Evolutionary conservation across 2,888 invertebrate species (phyloP), one percentile per base, ranked within the genome.

Genomic region (Drosophila mimetica): DNA sequence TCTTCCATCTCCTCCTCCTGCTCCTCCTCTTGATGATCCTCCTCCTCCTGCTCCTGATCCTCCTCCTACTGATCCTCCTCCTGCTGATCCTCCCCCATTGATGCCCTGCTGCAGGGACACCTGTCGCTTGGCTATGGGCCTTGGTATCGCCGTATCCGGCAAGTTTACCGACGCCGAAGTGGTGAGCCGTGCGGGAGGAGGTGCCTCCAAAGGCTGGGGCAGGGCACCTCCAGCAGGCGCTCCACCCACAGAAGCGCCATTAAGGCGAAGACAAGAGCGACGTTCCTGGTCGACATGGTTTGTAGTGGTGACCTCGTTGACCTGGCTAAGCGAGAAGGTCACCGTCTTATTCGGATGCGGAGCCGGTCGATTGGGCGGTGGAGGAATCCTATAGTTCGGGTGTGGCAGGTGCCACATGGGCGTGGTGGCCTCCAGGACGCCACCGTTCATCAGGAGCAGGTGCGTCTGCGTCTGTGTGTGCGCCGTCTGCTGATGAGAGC

Each of bases 281-380:
- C 75, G 69, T 36, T 77, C 78, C 6, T 44, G 52, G 4, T 77
- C 80, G 0, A 22, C 7, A 1, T 61, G 14, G 2, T 71, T 22
- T 22, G 25, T 25, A 25, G 20, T 18, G 9, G 28, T 47, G 9
- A 72, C 55, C 69, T 84, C 83, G 30, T 87, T 77, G 22, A 80
- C 52, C 46, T 86, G 87, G 55, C 63, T 76, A 2, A 90, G 80
- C 25, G 87, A 85, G 55, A 91, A 90, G 16, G 89, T 82, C 0
- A 90, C 88, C n/a, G 90, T 87, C 71, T 90, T 90, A 20, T 55
- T 80, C 13, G 94, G 94, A 18, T 90, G 89, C 13, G 94, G 94
- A 11, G 94, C 94, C 4, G 94, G 94, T 52, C 95, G 90, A 65
- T 95, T 87, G 0, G 95, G 95, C 79, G 95, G 95, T 3, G 95